Evolutionary conservation across 2,888 invertebrate species (phyloP).

Genomic region (Orchesella flavescens): DNA sequence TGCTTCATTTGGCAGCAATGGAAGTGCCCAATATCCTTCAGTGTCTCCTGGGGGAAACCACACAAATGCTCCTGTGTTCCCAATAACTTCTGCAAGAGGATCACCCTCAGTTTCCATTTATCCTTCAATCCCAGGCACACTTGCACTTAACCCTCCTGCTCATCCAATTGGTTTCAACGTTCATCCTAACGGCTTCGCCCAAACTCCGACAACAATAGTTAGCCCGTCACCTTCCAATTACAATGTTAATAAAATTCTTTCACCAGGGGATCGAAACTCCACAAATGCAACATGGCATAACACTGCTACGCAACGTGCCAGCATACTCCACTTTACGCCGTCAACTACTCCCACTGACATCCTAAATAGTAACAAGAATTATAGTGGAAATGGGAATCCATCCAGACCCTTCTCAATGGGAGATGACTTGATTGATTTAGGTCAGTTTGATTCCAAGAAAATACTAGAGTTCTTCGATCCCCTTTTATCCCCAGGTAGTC

Average conservation of each 20-base stretch:
- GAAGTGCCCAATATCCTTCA: neutral
- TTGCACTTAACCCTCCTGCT: conserved; percentile 11
- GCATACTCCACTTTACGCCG: neutral
- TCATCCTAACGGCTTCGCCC: conserved; percentile 8
- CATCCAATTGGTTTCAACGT: conserved; percentile 48
- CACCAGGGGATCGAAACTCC: neutral
- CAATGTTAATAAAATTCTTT: neutral
- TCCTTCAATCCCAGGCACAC: conserved; percentile 38
- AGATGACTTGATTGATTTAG: conserved; percentile 72
- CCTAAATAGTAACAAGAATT: conserved; percentile 27
- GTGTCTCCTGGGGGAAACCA: neutral
- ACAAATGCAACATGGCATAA: neutral
- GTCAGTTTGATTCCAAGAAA: conserved; percentile 79
- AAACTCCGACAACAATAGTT: neutral
- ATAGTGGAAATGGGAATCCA: conserved; percentile 33
- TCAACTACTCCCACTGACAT: neutral
- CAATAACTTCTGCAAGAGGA: neutral
- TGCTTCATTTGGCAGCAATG: conserved; percentile 29
- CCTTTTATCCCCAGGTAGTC: conserved; percentile 74
- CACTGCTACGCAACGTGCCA: neutral
- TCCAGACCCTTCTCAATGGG: conserved; percentile 35
- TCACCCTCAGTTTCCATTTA: conserved; percentile 12
- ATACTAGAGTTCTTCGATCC: conserved; percentile 93
- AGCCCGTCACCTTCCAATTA: neutral
- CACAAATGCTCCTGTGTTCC: neutral